Evolutionary conservation across 2,797 vertebrate species (phyloP), one percentile per base, ranked within the genome.

Genomic region (Syngnathus acus): DNA sequence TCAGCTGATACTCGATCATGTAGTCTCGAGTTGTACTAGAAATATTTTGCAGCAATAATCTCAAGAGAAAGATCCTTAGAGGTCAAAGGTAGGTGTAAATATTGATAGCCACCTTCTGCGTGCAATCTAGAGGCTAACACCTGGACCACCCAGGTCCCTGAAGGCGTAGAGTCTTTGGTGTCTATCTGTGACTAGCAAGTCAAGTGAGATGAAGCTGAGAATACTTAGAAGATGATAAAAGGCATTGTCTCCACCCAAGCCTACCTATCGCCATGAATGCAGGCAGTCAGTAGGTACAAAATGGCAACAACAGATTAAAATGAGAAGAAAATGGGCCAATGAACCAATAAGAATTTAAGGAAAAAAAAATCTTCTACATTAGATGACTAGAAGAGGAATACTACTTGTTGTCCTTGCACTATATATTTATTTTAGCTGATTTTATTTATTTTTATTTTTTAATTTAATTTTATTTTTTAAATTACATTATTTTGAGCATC

Each of bases 1-100:
- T 13, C 21, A 11, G 0, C 9, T 54, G 7, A 23, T 23, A 23
- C 21, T n/a, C 16, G 17, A 48, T 6, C 14, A 5, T 17, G 5
- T 47, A 32, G 32, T 32, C 32, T 14, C 16, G 16, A 48, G 47
- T 47, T 47, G 13, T 47, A 14, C 45, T 32, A 32, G 32, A 32
- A 32, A 32, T 32, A 32, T 32, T 47, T 14, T 43, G 8, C 8
- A 43, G 11, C 42, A 43, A 9, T 26, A 26, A 2, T 26, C 26
- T 43, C 11, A 37, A 5, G 5, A 66, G 65, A 70, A 48, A 62
- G 7, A 62, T 39, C 47, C 59, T 50, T 14, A 40, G 9, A 26
- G 62, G 43, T 66, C 59, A 71, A 77, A 66, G 64, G 75, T 51
- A 65, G 77, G 71, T 69, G 58, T 48, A 17, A 48, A 17, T 48